Percentiles rank a stretch among this genome's conserved stretches.
These are phyloP conservation scores for Taenioides sp. DNA, from an alignment of 2,797 vertebrate species.

Conservation along the genomic window DNA sequence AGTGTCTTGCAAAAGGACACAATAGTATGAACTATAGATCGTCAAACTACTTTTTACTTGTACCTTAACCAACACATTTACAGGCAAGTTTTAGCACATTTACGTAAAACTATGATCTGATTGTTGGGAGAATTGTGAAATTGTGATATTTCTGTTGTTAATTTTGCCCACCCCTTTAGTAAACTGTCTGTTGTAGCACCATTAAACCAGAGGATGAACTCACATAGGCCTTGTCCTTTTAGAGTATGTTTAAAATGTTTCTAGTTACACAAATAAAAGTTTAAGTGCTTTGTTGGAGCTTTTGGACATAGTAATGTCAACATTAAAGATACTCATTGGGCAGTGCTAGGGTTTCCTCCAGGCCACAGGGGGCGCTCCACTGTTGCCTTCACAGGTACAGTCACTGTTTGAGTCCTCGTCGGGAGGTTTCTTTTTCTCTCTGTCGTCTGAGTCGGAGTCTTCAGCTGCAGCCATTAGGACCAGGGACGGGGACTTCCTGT, in stretches of 20 bases:
- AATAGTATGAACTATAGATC: background rate
- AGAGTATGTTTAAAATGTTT: too few relatives aligned
- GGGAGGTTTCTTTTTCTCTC: conserved; percentile 60
- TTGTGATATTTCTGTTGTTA: too few relatives aligned
- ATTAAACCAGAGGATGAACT: too few relatives aligned
- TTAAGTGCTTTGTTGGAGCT: background rate
- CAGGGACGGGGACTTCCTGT: conserved; percentile 78
- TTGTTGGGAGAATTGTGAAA: too few relatives aligned
- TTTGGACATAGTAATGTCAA: background rate
- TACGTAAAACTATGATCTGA: too few relatives aligned
- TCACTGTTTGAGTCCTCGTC: conserved; percentile 29
- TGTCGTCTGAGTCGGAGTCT: conserved; percentile 73
- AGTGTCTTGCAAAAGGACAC: background rate
- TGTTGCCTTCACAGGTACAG: conserved; percentile 35
- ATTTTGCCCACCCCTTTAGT: too few relatives aligned
- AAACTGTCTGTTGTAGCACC: too few relatives aligned
- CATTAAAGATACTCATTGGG: background rate
- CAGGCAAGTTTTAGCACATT: too few relatives aligned
- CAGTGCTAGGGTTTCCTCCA: conserved; percentile 66
- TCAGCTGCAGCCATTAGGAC: conserved; percentile 72
- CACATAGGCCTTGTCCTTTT: too few relatives aligned
- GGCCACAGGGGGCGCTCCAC: conserved; percentile 40
- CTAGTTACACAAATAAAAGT: background rate
- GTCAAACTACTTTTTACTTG: too few relatives aligned
- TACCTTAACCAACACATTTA: too few relatives aligned